phyloP scores from a whole-genome alignment of 2,113 vertebrate species.

The Tachysurus vachellii region DNA sequence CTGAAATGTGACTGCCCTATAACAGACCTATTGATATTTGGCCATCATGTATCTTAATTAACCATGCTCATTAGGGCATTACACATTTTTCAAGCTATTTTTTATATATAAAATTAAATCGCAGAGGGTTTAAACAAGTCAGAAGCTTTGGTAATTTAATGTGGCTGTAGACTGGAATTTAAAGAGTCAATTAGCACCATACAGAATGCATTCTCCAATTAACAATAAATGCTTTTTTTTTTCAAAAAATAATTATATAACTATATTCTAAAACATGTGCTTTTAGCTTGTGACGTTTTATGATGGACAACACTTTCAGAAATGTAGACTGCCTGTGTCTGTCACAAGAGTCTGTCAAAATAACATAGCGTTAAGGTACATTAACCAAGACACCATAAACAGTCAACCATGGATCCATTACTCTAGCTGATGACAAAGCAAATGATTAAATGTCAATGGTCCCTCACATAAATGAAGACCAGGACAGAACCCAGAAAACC shows the following conservation, averaged over 20 bases:
- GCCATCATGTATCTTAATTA: conserved; percentile 32
- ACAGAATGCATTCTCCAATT: background rate
- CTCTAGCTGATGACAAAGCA: conserved; percentile 46
- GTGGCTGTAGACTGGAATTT: background rate
- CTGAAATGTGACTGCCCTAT: conserved; percentile 15
- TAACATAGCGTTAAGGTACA: conserved; percentile 41
- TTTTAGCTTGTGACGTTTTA: conserved; percentile 16
- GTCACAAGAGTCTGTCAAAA: conserved; percentile 40
- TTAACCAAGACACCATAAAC: conserved; percentile 36
- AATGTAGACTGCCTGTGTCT: conserved; percentile 27
- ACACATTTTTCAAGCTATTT: conserved; percentile 30
- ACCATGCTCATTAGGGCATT: conserved; percentile 23
- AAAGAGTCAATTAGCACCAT: background rate
- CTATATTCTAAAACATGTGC: background rate
- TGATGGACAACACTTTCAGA: conserved; percentile 33
- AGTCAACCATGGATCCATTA: conserved; percentile 47
- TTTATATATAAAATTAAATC: conserved; percentile 6
- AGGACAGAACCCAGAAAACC: conserved; percentile 4
- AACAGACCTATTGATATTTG: conserved; percentile 21
- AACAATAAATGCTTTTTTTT: background rate
- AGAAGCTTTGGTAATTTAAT: conserved; percentile 23
- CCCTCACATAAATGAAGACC: conserved; percentile 21
- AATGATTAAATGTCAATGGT: conserved; percentile 45
- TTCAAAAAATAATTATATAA: background rate
- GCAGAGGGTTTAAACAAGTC: background rate